These are phyloP conservation scores for Leptinotarsa tumamoca DNA, from an alignment of 2,888 invertebrate genomes.

Conservation along the genomic window DNA sequence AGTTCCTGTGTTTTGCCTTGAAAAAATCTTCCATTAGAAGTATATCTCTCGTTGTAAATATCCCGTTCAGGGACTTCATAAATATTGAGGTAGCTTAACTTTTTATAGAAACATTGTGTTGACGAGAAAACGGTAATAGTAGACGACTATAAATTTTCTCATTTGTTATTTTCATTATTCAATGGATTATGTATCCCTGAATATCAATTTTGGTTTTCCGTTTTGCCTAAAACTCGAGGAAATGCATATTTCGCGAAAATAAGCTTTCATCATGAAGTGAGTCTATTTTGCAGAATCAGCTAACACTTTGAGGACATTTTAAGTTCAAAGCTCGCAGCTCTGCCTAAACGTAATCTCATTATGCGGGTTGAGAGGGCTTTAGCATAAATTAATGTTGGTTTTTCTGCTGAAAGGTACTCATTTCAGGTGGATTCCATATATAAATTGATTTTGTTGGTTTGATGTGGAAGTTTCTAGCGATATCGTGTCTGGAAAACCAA, in stretches of 20 bases:
- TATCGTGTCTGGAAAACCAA: no score
- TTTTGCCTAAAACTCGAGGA: not conserved
- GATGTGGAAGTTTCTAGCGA: no score
- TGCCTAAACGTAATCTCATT: slow-evolving; percentile 17
- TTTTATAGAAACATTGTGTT: no score
- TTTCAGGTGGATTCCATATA: slow-evolving; percentile 9
- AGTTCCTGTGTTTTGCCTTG: no score
- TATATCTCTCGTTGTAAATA: not conserved
- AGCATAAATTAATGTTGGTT: no score
- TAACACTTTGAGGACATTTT: not conserved
- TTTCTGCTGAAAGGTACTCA: not conserved
- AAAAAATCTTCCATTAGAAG: no score
- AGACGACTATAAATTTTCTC: no score
- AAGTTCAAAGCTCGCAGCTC: not conserved
- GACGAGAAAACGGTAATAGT: no score
- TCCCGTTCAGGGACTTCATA: not conserved
- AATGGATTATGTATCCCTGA: not conserved
- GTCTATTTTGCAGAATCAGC: slow-evolving; percentile 18
- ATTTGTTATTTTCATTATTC: no score
- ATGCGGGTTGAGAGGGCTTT: not conserved
- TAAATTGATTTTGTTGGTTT: not conserved
- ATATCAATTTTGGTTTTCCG: not conserved
- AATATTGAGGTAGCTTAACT: not conserved
- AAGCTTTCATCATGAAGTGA: slow-evolving; percentile 1
- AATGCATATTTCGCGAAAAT: slow-evolving; percentile 22